phyloP scores from a whole-genome alignment of 92 coral and sea anemone species.

The Isaurus tuberculatus region DNA sequence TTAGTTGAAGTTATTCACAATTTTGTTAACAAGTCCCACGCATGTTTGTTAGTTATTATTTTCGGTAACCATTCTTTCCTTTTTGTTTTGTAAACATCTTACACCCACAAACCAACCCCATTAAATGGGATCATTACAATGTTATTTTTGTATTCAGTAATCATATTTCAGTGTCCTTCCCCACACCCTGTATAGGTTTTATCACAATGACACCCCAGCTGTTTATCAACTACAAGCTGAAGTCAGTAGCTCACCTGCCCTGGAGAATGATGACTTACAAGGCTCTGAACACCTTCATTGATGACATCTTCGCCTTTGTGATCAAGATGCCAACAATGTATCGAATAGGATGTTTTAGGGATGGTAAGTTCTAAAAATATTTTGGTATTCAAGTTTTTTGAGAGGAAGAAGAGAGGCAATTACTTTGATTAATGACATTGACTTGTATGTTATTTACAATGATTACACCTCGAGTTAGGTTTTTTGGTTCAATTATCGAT shows the following conservation, averaged over 20 bases:
- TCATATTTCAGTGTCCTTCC: too few relatives aligned
- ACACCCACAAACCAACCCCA: neutral
- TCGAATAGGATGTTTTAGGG: constrained; percentile 94
- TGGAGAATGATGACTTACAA: constrained; percentile 99
- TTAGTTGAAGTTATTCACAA: too few relatives aligned
- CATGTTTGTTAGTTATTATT: too few relatives aligned
- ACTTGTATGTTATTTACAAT: too few relatives aligned
- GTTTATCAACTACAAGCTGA: constrained; percentile 94
- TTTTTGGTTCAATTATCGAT: too few relatives aligned
- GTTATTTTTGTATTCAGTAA: neutral
- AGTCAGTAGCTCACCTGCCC: constrained; percentile 98
- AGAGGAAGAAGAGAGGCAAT: too few relatives aligned
- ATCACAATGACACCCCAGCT: constrained; percentile 99
- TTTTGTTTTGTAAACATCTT: neutral
- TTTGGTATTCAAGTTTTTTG: too few relatives aligned
- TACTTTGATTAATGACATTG: too few relatives aligned
- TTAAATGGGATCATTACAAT: neutral
- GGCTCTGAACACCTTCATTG: constrained; percentile 97
- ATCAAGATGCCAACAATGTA: constrained; percentile 99
- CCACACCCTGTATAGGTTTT: constrained; percentile 61
- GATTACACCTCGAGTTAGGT: too few relatives aligned
- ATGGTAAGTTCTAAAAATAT: constrained; percentile 70
- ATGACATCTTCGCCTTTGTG: constrained; percentile 97
- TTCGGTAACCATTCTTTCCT: neutral
- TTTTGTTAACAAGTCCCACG: too few relatives aligned